phyloP scores from a whole-genome alignment of 2,888 invertebrate genomes.

The Sinodicranocentrus sp. region DNA sequence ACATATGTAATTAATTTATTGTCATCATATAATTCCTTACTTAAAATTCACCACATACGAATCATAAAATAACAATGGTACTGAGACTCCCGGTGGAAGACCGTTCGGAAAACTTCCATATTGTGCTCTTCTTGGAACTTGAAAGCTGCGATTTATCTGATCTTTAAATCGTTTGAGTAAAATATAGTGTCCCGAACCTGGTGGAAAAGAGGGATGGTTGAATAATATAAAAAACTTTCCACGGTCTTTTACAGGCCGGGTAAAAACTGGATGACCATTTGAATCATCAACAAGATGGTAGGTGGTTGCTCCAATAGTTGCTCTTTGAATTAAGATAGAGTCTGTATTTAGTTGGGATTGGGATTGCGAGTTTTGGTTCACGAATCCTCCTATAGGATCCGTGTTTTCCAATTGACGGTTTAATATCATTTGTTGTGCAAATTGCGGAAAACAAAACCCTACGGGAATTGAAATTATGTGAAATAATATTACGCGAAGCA shows the following conservation, averaged over 20 bases:
- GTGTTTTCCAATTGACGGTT: neutral
- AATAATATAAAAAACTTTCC: slow-evolving; percentile 38
- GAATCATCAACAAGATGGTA: slow-evolving; percentile 41
- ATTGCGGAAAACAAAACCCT: too few species aligned
- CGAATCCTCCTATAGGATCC: slow-evolving; percentile 29
- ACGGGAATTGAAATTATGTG: too few species aligned
- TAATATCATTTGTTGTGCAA: neutral
- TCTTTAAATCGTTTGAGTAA: slow-evolving; percentile 20
- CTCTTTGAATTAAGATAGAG: slow-evolving; percentile 28
- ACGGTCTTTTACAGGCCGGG: slow-evolving; percentile 21
- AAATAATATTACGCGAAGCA: too few species aligned
- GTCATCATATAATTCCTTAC: slow-evolving; percentile 26
- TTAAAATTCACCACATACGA: slow-evolving; percentile 29
- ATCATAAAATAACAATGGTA: neutral
- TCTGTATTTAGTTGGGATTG: neutral
- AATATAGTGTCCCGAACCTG: slow-evolving; percentile 40
- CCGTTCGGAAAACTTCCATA: neutral
- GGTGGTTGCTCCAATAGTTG: neutral
- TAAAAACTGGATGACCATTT: slow-evolving; percentile 39
- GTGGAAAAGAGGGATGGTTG: slow-evolving; percentile 37
- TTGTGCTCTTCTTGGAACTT: neutral
- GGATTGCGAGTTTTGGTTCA: neutral
- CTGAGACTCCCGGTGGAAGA: too few species aligned
- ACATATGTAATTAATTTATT: too few species aligned
- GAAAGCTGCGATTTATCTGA: too few species aligned